Evolutionary conservation across 2,797 vertebrate genomes (phyloP).

Genomic region (Onychomys torridus): DNA sequence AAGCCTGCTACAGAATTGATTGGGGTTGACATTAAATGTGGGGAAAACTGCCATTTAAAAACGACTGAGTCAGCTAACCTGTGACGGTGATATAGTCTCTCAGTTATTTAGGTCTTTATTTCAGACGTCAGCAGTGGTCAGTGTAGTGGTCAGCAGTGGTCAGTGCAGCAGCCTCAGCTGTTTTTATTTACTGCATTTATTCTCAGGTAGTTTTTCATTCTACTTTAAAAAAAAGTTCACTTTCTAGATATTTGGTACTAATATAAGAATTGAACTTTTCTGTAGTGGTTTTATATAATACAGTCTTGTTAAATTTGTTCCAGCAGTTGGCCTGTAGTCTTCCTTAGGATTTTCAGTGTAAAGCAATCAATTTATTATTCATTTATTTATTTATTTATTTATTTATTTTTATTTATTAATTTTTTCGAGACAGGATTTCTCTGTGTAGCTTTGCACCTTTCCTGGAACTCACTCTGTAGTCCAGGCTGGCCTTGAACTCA

Average conservation of each 20-base stretch:
- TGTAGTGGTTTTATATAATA: background rate
- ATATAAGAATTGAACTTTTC: background rate
- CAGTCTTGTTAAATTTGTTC: background rate
- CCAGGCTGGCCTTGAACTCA: no score
- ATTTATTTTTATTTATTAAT: no score
- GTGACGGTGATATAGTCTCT: background rate
- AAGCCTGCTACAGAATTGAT: background rate
- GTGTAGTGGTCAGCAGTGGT: background rate
- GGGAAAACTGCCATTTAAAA: background rate
- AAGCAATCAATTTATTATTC: no score
- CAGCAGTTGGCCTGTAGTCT: background rate
- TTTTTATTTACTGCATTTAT: background rate
- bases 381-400: no score
- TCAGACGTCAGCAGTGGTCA: no score
- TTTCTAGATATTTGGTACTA: background rate
- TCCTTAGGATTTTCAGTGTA: background rate
- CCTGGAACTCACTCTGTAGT: no score
- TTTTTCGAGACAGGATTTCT: no score
- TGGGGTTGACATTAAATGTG: background rate
- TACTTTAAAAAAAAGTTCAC: no score
- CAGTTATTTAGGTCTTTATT: constrained; percentile 31
- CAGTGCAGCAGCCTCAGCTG: background rate
- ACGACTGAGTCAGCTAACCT: background rate
- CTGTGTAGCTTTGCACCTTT: no score
- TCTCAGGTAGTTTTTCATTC: background rate